Conservation (phyloP, 1,140 invertebrate species). For the Asobara japonica region DNA sequence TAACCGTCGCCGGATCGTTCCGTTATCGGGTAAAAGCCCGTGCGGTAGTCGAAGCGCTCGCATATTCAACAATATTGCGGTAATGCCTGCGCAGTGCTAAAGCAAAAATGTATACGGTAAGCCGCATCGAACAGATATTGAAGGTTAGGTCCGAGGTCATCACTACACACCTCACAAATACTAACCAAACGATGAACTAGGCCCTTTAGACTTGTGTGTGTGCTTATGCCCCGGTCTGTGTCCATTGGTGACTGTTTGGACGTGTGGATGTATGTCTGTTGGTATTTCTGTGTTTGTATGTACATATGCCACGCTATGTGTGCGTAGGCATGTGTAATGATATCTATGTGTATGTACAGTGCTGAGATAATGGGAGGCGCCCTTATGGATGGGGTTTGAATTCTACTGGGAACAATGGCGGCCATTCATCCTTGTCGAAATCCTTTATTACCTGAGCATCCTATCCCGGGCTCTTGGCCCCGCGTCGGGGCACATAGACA, state of each 20-base stretch:
- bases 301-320: too few species aligned
- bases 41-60: not conserved
- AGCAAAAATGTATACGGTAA: not conserved
- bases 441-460: conserved; percentile 58
- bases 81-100: not conserved
- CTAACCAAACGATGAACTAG: too few species aligned
- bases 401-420: conserved; percentile 58
- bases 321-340: not conserved
- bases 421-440: conserved; percentile 60
- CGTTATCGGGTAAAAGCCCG: not conserved
- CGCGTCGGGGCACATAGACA: not conserved
- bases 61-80: not conserved
- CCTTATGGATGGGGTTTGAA: conserved; percentile 58
- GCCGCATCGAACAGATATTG: not conserved
- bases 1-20: not conserved
- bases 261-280: too few species aligned
- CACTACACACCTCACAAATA: too few species aligned
- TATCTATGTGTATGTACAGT: conserved; percentile 46
- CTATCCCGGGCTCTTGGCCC: conserved; percentile 25
- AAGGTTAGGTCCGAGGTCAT: not conserved
- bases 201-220: too few species aligned
- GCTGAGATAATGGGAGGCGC: conserved; percentile 58
- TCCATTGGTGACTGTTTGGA: too few species aligned
- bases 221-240: too few species aligned
- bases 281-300: too few species aligned